Percentiles rank a stretch among this genome's conserved stretches.
Evolutionary conservation across 2,888 invertebrate species (phyloP).

Genomic region (Hemithea aestivaria): DNA sequence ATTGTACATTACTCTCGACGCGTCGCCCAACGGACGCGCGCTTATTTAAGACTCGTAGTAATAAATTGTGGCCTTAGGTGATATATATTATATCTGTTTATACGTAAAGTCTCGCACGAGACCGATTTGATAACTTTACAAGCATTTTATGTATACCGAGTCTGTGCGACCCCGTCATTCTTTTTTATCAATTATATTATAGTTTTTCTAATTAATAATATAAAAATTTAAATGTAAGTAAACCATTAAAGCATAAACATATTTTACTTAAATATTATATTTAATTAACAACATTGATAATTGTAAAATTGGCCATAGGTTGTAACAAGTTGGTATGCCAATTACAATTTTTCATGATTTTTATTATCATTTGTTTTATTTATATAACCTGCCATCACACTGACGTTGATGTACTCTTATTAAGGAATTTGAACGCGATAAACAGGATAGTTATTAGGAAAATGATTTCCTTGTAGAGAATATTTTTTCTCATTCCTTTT

Average conservation of each 20-base stretch:
- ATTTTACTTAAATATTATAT: conserved; percentile 79
- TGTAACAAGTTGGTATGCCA: conserved; percentile 79
- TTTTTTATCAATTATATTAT: conserved; percentile 64
- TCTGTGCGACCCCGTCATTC: conserved; percentile 57
- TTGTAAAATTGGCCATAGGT: conserved; percentile 79
- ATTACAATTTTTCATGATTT: conserved; percentile 80
- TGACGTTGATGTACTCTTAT: too few relatives aligned
- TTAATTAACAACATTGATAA: conserved; percentile 79
- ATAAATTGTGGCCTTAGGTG: conserved; percentile 74
- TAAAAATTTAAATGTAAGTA: conserved; percentile 77
- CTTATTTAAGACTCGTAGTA: conserved; percentile 51
- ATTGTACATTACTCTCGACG: too few relatives aligned
- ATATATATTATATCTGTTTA: conserved; percentile 50
- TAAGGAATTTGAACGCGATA: too few relatives aligned
- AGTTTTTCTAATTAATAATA: conserved; percentile 73
- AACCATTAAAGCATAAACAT: conserved; percentile 77
- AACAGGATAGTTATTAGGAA: too few relatives aligned
- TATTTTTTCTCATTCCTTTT: too few relatives aligned
- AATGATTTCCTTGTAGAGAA: too few relatives aligned
- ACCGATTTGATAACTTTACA: conserved; percentile 43
- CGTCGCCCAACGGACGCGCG: too few relatives aligned
- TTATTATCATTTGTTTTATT: conserved; percentile 66
- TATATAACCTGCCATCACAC: conserved; percentile 16
- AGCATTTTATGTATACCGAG: conserved; percentile 67
- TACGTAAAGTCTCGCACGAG: conserved; percentile 45